Conservation (phyloP, 1,140 invertebrate genomes). For the Drosophila lacteicornis region DNA sequence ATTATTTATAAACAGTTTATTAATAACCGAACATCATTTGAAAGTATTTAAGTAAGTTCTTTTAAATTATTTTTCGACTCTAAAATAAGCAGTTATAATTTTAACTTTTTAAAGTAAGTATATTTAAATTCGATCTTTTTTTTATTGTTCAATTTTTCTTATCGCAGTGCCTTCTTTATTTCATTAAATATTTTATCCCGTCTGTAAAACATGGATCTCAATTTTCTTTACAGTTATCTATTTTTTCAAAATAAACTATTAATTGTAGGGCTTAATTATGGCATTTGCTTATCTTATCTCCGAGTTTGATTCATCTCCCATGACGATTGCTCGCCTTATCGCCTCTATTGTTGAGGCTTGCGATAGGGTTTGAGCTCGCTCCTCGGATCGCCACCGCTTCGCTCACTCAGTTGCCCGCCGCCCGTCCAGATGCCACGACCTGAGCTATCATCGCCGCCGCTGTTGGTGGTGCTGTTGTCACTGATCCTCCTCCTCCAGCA, state of each 20-base stretch:
- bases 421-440: slow-evolving; percentile 53
- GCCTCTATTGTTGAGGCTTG: slow-evolving; percentile 6
- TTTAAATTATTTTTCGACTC: too few relatives aligned
- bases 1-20: too few relatives aligned
- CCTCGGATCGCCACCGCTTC: neutral
- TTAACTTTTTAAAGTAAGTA: too few relatives aligned
- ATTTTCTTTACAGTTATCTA: neutral
- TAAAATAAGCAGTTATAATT: too few relatives aligned
- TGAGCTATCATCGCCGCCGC: slow-evolving; percentile 35
- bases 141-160: too few relatives aligned
- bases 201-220: neutral
- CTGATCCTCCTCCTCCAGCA: slow-evolving; percentile 21
- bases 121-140: too few relatives aligned
- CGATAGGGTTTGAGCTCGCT: slow-evolving; percentile 18
- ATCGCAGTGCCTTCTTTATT: too few relatives aligned
- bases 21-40: too few relatives aligned
- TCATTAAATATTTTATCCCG: neutral
- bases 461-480: slow-evolving; percentile 48
- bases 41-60: too few relatives aligned
- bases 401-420: slow-evolving; percentile 60
- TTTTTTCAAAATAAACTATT: neutral
- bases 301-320: slow-evolving; percentile 1
- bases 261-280: neutral
- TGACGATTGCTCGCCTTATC: slow-evolving; percentile 2
- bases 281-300: neutral